These are phyloP conservation scores for Leptopterna dolabrata DNA, from an alignment of 2,888 invertebrate species.

Conservation along the genomic window DNA sequence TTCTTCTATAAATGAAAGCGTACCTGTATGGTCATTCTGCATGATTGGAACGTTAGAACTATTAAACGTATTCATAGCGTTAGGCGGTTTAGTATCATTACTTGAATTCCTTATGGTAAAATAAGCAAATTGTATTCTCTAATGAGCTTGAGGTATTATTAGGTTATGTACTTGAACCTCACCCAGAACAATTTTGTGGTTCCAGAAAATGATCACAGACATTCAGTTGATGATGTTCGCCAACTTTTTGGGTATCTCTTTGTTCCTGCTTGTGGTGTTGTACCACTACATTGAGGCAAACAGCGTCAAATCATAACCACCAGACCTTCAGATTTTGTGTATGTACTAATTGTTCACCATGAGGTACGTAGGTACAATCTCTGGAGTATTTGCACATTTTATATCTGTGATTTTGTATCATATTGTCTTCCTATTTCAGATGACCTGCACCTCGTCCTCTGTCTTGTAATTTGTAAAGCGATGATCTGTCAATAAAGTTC, in stretches of 20 bases:
- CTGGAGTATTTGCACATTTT: no score
- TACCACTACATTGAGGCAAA: constrained; percentile 90
- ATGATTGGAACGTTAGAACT: no score
- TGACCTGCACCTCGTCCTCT: neutral
- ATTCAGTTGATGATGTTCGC: constrained; percentile 96
- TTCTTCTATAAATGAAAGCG: no score
- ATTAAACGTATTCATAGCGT: no score
- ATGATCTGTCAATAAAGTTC: neutral
- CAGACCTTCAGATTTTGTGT: neutral
- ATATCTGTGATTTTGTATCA: no score
- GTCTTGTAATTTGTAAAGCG: neutral
- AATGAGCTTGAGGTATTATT: no score
- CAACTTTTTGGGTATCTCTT: constrained; percentile 91
- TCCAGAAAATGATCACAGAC: constrained; percentile 87
- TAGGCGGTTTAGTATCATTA: no score
- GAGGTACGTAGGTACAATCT: neutral
- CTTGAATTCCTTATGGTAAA: no score
- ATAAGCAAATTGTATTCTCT: no score
- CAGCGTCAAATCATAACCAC: constrained; percentile 65
- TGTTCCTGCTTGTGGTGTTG: constrained; percentile 92
- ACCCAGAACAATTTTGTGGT: neutral
- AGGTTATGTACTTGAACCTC: no score
- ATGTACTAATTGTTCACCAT: neutral
- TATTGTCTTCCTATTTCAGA: neutral
- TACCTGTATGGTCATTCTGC: no score